Percentiles rank a stretch among this genome's conserved stretches.
phyloP scores from a whole-genome alignment of 2,113 vertebrate genomes.

The Helogale parvula region DNA sequence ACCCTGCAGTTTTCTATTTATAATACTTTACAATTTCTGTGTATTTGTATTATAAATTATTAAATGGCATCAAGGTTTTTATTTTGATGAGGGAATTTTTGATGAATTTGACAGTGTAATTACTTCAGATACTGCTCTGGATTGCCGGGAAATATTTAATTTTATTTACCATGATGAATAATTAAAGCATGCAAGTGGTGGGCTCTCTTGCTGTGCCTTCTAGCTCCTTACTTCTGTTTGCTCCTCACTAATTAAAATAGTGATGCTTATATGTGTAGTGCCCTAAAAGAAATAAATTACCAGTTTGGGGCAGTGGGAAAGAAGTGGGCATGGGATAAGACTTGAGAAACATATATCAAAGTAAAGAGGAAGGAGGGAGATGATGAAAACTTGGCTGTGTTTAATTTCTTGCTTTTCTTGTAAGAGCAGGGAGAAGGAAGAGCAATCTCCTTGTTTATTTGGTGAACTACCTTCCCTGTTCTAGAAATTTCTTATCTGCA shows the following conservation, averaged over 20 bases:
- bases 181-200: conserved; percentile 86
- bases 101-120: conserved; percentile 93
- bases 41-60: conserved; percentile 92
- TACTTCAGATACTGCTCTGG: conserved; percentile 90
- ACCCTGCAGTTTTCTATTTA: conserved; percentile 90
- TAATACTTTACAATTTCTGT: conserved; percentile 89
- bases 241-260: conserved; percentile 90
- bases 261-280: conserved; percentile 82
- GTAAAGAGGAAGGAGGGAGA: conserved; percentile 42
- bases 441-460: not conserved
- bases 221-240: conserved; percentile 87
- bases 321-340: not conserved
- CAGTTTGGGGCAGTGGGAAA: not conserved
- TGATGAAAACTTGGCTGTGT: not conserved
- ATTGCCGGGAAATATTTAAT: conserved; percentile 91
- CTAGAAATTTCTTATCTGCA: not conserved
- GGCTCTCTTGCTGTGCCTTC: conserved; percentile 82
- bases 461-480: not conserved
- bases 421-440: not conserved
- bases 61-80: conserved; percentile 90
- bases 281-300: conserved; percentile 86
- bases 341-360: conserved; percentile 47
- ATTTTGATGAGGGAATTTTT: conserved; percentile 92
- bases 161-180: conserved; percentile 92
- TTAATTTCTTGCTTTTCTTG: conserved; percentile 23